Evolutionary conservation across 2,797 vertebrate species (phyloP).

Genomic region (Phalloptychus januarius): DNA sequence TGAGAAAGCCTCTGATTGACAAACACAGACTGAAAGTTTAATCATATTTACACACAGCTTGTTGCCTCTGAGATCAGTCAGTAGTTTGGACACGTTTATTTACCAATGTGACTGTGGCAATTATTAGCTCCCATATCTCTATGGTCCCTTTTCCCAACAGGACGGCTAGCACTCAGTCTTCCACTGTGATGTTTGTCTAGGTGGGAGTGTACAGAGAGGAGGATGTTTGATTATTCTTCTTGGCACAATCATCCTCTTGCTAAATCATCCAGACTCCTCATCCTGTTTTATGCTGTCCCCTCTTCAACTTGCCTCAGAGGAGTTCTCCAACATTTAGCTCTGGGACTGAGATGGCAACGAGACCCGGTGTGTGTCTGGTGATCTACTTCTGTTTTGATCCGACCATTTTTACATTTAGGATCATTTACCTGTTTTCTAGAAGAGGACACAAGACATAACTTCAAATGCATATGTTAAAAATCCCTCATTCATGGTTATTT

Average conservation of each 20-base stretch:
- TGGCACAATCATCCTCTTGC: neutral
- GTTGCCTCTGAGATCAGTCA: neutral
- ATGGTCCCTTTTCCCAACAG: neutral
- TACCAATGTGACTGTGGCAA: neutral
- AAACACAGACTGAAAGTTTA: neutral
- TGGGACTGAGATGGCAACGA: too few relatives aligned
- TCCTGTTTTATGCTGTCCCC: neutral
- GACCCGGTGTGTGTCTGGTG: too few relatives aligned
- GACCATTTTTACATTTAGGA: neutral
- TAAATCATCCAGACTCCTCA: neutral
- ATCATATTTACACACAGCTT: neutral
- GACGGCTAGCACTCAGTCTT: neutral
- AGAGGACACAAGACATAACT: conserved; percentile 1
- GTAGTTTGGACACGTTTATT: neutral
- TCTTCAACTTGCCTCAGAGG: neutral
- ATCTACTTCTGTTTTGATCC: too few relatives aligned
- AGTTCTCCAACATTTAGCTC: too few relatives aligned
- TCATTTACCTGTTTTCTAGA: neutral
- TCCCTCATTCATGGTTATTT: neutral
- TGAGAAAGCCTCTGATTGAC: neutral
- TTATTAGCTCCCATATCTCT: neutral
- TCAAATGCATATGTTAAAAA: neutral
- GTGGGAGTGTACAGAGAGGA: neutral
- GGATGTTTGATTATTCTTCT: neutral
- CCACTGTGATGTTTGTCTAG: neutral